phyloP scores from a whole-genome alignment of 2,888 invertebrate genomes.

The Itoplectis maculator region DNA sequence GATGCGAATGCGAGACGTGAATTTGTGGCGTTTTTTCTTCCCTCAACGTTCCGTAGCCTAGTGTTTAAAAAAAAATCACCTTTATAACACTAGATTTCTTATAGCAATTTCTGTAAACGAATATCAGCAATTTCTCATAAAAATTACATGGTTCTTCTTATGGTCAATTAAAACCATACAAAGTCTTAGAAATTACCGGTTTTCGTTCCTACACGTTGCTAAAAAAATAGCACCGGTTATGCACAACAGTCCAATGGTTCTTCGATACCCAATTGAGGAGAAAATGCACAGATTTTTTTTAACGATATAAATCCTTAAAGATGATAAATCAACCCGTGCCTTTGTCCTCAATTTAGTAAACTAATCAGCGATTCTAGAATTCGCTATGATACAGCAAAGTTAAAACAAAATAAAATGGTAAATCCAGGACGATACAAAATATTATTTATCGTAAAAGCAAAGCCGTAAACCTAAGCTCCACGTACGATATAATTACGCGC shows the following conservation, averaged over 20 bases:
- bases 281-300: conserved; percentile 24
- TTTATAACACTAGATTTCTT: not conserved
- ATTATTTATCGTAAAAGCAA: conserved; percentile 41
- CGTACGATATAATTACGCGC: conserved; percentile 43
- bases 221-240: not conserved
- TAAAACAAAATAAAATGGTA: conserved; percentile 55
- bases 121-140: conserved; percentile 24
- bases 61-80: not conserved
- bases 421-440: conserved; percentile 53
- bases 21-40: conserved; percentile 87
- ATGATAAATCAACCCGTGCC: not conserved
- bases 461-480: conserved; percentile 55
- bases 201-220: conserved; percentile 26
- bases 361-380: conserved; percentile 26
- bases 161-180: not conserved
- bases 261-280: not conserved
- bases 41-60: conserved; percentile 91
- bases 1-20: conserved; percentile 82
- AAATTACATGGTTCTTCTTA: not conserved
- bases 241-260: not conserved
- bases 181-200: conserved; percentile 38
- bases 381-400: conserved; percentile 15
- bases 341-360: conserved; percentile 22
- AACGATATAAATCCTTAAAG: not conserved
- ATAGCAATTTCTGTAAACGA: not conserved